Evolutionary conservation across 1,140 invertebrate genomes (phyloP).

Genomic region (Ceratosolen fusciceps): DNA sequence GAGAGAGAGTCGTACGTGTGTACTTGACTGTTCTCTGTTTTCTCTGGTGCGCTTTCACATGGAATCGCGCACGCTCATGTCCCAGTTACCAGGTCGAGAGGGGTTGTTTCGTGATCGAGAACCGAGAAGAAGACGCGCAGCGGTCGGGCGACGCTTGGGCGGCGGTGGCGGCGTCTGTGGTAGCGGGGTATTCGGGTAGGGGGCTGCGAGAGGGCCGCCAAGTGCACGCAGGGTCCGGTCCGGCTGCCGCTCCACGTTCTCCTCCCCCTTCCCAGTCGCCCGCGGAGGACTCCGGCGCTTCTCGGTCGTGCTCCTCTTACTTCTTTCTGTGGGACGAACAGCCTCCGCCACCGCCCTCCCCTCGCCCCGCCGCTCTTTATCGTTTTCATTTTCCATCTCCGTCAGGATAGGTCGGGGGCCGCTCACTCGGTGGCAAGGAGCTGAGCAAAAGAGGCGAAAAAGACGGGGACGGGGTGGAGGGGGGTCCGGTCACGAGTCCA

Average conservation of each 20-base stretch:
- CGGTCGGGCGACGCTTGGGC: neutral
- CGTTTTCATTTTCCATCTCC: constrained; percentile 1
- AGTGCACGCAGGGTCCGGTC: constrained; percentile 46
- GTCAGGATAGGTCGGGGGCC: neutral
- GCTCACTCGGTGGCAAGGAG: neutral
- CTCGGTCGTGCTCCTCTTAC: constrained; percentile 13
- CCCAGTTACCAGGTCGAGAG: constrained; percentile 20
- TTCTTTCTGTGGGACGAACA: too few species aligned
- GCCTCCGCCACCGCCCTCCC: neutral
- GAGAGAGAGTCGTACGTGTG: constrained; percentile 2
- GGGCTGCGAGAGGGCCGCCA: neutral
- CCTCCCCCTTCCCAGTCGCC: neutral
- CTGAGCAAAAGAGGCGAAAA: neutral
- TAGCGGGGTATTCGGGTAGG: too few species aligned
- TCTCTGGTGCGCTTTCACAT: constrained; percentile 35
- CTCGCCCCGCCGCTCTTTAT: neutral
- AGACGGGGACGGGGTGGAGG: neutral
- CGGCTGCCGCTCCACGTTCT: constrained; percentile 34
- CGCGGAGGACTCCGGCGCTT: too few species aligned
- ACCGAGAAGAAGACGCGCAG: neutral
- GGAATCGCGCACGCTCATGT: constrained; percentile 51
- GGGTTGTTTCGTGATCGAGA: constrained; percentile 49
- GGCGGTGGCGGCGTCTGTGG: too few species aligned
- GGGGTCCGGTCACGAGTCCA: constrained; percentile 52
- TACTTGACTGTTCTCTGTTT: constrained; percentile 9